Evolutionary conservation across 2,113 vertebrate species (phyloP), one percentile per base, ranked within the genome.

Genomic region (Percina caprodes): DNA sequence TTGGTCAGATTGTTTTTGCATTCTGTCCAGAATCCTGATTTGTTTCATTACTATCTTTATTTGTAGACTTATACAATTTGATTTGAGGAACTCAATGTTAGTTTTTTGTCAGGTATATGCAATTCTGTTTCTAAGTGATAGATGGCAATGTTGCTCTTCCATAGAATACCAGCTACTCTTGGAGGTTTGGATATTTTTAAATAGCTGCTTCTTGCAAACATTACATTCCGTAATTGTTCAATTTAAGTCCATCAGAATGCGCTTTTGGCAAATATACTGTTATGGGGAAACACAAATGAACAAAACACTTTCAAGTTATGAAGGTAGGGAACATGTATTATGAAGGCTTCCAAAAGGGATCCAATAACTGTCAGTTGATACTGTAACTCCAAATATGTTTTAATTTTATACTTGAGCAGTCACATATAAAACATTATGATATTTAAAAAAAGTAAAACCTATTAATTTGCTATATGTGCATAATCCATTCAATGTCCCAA

Each of bases 111-210:
- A 12, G 18, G 3, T 18, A 2, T 56, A 58, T 92, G 92, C 60
- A 79, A 55, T 92, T 90, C 86, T 66, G 12, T 74, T 79, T 80
- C 45, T 52, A 19, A 87, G 87, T 94, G 94, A 89, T 90, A 99
- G 98, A 95, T 97, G 98, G 97, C 97, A 99, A 94, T 96, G 96
- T 96, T 95, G 95, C 93, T 94, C 96, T 98, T 96, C 79, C 74
- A 73, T 5, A 92, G 83, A 90, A 93, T 72, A 5, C 9, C n/a
- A 13, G 19, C 26, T 54, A 1, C 11, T 10, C 39, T 48, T 13
- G 12, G 23, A 42, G 23, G 18, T 55, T 82, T 81, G 24, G 54
- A 3, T 30, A 4, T 68, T 77, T 73, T 59, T 24, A 78, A 76
- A 87, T 35, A 68, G 45, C 45, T 70, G 23, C n/a, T 70, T 78